Conservation (phyloP, 64 coral and sea anemone genomes). For the Orbicella faveolata region DNA sequence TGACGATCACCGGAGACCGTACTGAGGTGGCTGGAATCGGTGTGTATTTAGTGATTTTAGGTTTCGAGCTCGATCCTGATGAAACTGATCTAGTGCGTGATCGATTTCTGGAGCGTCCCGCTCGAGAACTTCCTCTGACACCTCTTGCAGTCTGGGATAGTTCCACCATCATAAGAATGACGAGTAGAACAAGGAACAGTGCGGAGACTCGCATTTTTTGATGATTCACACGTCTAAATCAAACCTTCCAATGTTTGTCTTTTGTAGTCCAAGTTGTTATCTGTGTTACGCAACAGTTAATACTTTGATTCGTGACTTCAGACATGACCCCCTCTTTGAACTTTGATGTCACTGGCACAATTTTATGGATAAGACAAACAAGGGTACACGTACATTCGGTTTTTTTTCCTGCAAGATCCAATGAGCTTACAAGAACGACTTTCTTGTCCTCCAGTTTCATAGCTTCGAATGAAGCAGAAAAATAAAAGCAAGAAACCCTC, state of each 20-base stretch:
- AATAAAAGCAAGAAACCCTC: no score
- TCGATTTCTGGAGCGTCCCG: neutral
- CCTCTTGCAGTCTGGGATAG: neutral
- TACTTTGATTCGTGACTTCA: no score
- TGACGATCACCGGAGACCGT: slow-evolving; percentile 1
- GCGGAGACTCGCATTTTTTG: neutral
- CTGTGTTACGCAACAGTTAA: no score
- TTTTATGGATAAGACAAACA: no score
- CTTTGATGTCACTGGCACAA: no score
- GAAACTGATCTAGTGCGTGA: neutral
- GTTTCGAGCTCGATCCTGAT: neutral
- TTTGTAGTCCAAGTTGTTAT: no score
- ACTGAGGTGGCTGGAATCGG: neutral
- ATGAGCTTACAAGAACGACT: no score
- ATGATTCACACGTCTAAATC: neutral
- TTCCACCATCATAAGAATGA: neutral
- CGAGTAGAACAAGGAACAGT: neutral
- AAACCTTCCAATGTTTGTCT: neutral
- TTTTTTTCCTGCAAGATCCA: no score
- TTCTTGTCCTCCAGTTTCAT: no score
- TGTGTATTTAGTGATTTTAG: slow-evolving; percentile 21
- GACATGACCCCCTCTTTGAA: no score
- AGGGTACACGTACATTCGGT: no score
- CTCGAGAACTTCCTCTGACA: neutral
- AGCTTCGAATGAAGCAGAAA: no score